A percentile compares a stretch with the other conserved stretches of the same genome.
phyloP scores from a whole-genome alignment of 2,113 vertebrate species.

The Daphoenositta chrysoptera region DNA sequence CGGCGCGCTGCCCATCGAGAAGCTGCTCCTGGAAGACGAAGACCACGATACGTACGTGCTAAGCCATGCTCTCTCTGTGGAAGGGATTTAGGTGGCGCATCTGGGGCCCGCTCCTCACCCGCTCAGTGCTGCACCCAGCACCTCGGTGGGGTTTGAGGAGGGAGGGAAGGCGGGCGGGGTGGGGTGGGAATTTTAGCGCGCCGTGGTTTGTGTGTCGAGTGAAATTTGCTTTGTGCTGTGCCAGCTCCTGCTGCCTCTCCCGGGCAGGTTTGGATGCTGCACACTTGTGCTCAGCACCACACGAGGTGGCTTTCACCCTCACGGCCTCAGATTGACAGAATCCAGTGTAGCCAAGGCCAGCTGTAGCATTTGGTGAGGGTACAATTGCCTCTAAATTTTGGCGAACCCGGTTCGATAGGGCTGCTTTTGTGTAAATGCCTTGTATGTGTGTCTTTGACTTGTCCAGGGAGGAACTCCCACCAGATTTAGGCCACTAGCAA shows the following conservation, averaged over 20 bases:
- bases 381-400: not conserved
- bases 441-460: not conserved
- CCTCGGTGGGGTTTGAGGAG: not conserved
- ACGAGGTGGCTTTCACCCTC: not conserved
- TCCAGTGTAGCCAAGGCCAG: not conserved
- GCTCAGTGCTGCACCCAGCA: not conserved
- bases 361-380: not conserved
- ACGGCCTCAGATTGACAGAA: not conserved
- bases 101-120: not conserved
- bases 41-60: conserved; percentile 80
- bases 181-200: not conserved
- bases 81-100: conserved; percentile 66
- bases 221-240: not conserved
- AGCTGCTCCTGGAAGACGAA: conserved; percentile 82
- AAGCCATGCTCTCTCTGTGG: conserved; percentile 77
- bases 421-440: not conserved
- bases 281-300: not conserved
- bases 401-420: not conserved
- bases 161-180: not conserved
- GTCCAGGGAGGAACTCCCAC: not conserved
- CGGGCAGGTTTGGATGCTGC: not conserved
- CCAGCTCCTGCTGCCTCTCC: not conserved
- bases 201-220: not conserved
- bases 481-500: not conserved
- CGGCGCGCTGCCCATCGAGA: conserved; percentile 82